phyloP scores from a whole-genome alignment of 2,888 invertebrate species.

The Sialis lutaria region DNA sequence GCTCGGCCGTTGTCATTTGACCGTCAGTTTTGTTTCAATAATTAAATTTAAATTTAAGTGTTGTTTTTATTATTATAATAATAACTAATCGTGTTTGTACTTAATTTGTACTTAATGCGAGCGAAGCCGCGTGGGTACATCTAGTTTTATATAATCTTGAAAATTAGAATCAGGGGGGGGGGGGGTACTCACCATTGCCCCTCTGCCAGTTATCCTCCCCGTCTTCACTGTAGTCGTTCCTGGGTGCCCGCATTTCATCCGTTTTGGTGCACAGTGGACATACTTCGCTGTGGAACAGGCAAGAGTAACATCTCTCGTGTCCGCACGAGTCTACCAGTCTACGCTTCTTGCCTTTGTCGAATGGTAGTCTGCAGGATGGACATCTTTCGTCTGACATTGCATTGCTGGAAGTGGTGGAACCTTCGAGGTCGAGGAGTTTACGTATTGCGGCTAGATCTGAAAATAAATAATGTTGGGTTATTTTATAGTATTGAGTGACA shows the following conservation, averaged over 20 bases:
- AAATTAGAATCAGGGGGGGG: too few species aligned
- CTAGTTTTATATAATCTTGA: too few species aligned
- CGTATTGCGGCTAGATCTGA: slow-evolving; percentile 70
- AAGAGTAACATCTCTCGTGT: slow-evolving; percentile 88
- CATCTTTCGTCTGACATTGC: slow-evolving; percentile 37
- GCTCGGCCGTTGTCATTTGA: too few species aligned
- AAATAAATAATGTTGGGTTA: slow-evolving; percentile 19
- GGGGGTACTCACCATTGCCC: neutral
- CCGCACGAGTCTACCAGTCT: slow-evolving; percentile 90
- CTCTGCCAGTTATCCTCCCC: neutral
- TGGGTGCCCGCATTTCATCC: neutral
- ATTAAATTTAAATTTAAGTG: too few species aligned
- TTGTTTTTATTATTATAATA: too few species aligned
- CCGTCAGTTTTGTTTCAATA: too few species aligned
- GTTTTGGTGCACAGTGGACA: slow-evolving; percentile 59
- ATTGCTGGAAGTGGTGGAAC: slow-evolving; percentile 15
- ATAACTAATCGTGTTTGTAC: too few species aligned
- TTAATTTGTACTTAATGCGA: too few species aligned
- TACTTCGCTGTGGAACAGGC: slow-evolving; percentile 81
- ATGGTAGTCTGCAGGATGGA: slow-evolving; percentile 82
- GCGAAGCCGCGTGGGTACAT: too few species aligned
- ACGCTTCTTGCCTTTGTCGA: slow-evolving; percentile 92
- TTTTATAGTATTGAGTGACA: neutral
- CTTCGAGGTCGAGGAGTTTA: slow-evolving; percentile 58
- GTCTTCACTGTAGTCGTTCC: slow-evolving; percentile 3